phyloP scores from a whole-genome alignment of 2,888 invertebrate species.

The Agriopis aurantiaria region DNA sequence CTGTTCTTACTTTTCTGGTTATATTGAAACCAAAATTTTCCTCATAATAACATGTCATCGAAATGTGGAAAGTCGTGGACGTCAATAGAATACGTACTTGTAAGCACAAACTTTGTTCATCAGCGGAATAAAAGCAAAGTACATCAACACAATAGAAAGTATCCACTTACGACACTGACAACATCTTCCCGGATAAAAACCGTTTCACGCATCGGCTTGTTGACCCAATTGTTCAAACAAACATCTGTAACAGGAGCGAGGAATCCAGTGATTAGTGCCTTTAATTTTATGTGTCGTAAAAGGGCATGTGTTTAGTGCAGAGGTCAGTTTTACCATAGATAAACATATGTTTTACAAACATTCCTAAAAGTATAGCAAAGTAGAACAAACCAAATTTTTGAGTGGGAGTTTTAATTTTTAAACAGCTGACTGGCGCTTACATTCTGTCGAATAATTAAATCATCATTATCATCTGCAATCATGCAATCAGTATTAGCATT shows the following conservation, averaged over 20 bases:
- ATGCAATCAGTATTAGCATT: no score
- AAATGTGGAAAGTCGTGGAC: neutral
- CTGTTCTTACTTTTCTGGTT: no score
- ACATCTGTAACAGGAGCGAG: conserved; percentile 21
- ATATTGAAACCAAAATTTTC: no score
- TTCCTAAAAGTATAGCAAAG: neutral
- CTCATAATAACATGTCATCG: no score
- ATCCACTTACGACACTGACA: conserved; percentile 7
- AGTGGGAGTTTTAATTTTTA: neutral
- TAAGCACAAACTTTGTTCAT: conserved; percentile 10
- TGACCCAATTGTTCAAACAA: conserved; percentile 25
- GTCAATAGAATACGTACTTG: neutral
- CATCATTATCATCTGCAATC: no score
- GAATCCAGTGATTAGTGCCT: conserved; percentile 49
- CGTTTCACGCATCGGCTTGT: conserved; percentile 18
- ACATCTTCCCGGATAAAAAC: conserved; percentile 22
- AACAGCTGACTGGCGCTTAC: no score
- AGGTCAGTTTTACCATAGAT: no score
- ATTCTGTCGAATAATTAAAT: no score
- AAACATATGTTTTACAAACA: no score
- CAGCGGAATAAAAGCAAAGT: conserved; percentile 16
- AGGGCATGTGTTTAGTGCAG: conserved; percentile 19
- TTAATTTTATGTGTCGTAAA: conserved; percentile 34
- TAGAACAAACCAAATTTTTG: neutral
- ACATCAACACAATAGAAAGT: conserved; percentile 13